A percentile compares a stretch with the other conserved stretches of the same genome.
Conservation (phyloP, 2,113 vertebrate species). For the Xiphorhynchus elegans region DNA sequence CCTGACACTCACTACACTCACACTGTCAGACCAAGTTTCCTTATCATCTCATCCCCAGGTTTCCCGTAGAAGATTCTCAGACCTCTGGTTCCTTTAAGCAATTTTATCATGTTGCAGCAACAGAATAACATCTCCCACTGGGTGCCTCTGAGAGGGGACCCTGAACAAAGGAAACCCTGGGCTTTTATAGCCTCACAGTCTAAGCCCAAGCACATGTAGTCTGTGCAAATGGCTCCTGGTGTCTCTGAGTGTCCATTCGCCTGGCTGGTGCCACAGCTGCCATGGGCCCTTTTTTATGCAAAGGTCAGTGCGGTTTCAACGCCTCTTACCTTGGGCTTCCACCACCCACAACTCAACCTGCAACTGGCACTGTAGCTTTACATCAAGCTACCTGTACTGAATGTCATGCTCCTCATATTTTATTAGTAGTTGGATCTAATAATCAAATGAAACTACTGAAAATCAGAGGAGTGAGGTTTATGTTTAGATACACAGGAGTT, state of each 20-base stretch:
- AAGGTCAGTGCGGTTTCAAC: not conserved
- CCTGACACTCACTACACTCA: too few species aligned
- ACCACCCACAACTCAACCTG: not conserved
- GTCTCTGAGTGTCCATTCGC: not conserved
- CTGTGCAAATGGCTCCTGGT: not conserved
- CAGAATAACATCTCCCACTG: not conserved
- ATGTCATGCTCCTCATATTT: not conserved
- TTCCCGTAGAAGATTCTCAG: not conserved
- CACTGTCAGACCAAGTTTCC: accelerated
- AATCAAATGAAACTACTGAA: not conserved
- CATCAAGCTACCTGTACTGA: not conserved
- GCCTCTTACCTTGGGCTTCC: not conserved
- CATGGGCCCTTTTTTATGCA: accelerated
- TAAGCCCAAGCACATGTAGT: accelerated
- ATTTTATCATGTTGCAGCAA: not conserved
- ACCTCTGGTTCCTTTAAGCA: not conserved
- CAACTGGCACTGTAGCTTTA: accelerated
- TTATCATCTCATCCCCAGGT: accelerated
- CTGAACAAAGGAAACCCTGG: not conserved
- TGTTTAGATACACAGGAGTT: not conserved
- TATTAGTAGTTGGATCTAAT: not conserved
- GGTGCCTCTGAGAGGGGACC: not conserved
- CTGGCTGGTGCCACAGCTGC: not conserved
- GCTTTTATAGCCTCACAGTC: not conserved
- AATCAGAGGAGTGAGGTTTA: not conserved